Evolutionary conservation across 2,888 invertebrate species (phyloP), one percentile per base, ranked within the genome.

Genomic region (Biston betularia): DNA sequence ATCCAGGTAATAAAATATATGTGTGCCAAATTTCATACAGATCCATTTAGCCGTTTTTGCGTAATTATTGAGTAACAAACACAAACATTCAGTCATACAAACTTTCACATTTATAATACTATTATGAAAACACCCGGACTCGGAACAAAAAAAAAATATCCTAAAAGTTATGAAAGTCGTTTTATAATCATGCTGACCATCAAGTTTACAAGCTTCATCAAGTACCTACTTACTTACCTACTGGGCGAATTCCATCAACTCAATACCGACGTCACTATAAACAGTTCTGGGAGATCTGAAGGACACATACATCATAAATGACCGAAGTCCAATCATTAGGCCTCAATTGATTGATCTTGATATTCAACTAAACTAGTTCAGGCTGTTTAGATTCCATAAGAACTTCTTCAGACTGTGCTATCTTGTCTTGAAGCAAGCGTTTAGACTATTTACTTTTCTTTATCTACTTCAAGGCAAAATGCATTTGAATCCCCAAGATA

Each of bases 271-370:
- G 57, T 70, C 49, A 69, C 49, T 65, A 44, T n/a, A 44, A 65
- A 48, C 56, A 52, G 58, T 62, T 61, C 65, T 63, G 72, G 66
- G 49, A 59, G 56, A 38, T 52, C 49, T 59, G 48, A 69, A 69
- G 62, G 63, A 70, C 63, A 62, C 14, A 59, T 38, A 40, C 63
- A 59, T 58, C 56, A 67, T 65, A 63, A 69, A 71, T 59, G 66
- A 66, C 42, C 62, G 54, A 61, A 63, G 70, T 65, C 64, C 74
- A 73, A 79, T 75, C 74, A 74, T 77, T 70, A 71, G 77, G 77
- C 53, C 79, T 85, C 73, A 82, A 76, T 78, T 79, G 77, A 81
- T 79, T 83, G 84, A 88, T 87, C 82, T 87, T 85, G 84, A 87
- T 88, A 77, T 77, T 77, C 79, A 86, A 81, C 74, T 73, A 76